Evolutionary conservation across 2,113 vertebrate species (phyloP).

Genomic region (Glareola pratincola): DNA sequence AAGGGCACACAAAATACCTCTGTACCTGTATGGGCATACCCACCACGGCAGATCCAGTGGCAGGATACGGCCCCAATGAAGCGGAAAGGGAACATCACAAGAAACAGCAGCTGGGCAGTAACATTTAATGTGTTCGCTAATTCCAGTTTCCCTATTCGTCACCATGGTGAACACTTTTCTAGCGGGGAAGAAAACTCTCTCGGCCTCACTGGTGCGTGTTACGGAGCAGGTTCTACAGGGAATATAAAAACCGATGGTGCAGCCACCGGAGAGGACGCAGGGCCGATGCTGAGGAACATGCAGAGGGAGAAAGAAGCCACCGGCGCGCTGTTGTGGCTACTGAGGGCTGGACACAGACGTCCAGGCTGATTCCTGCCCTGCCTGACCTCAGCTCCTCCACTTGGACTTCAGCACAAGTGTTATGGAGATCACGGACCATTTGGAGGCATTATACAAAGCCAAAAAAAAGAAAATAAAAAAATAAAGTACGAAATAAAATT

Average conservation of each 20-base stretch:
- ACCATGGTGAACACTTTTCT: neutral
- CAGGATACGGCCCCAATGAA: neutral
- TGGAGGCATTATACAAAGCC: neutral
- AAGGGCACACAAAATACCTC: neutral
- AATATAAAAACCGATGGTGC: neutral
- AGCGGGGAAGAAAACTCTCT: neutral
- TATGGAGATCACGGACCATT: neutral
- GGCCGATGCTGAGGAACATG: neutral
- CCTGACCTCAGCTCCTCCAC: neutral
- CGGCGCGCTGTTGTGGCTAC: neutral
- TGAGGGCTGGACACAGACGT: neutral
- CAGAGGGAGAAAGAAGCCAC: neutral
- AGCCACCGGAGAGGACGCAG: neutral
- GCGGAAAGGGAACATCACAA: neutral
- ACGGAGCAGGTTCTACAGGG: rapidly evolving
- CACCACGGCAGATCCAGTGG: neutral
- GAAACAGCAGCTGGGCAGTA: neutral
- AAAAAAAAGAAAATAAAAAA: neutral
- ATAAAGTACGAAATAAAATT: neutral
- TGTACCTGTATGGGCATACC: neutral
- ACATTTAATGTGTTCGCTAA: neutral
- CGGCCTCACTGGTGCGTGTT: neutral
- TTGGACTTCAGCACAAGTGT: neutral
- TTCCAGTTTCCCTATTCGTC: neutral
- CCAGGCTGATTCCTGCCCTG: neutral